These are phyloP conservation scores for Acanthurus tractus DNA, from an alignment of 2,797 vertebrate genomes.

Conservation along the genomic window DNA sequence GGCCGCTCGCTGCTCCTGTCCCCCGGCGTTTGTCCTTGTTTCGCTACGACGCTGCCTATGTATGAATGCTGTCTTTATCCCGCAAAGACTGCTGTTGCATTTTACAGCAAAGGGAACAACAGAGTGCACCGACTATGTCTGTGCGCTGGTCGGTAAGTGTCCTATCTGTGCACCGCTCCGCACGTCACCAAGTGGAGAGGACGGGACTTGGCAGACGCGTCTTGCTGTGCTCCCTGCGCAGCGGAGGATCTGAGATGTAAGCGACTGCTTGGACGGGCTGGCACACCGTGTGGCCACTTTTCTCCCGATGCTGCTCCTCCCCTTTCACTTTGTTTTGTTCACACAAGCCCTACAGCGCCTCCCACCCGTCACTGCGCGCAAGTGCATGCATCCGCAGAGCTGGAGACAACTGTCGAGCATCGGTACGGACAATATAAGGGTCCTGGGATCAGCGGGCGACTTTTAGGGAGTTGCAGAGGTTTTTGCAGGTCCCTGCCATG, in stretches of 20 bases:
- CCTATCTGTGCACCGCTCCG: slow-evolving; percentile 54
- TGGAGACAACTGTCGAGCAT: background rate
- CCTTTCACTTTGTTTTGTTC: slow-evolving; percentile 70
- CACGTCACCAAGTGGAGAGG: slow-evolving; percentile 61
- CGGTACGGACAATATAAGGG: background rate
- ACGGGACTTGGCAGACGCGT: slow-evolving; percentile 69
- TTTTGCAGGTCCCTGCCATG: background rate
- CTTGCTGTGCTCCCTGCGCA: slow-evolving; percentile 60
- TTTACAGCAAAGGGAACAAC: slow-evolving; percentile 59
- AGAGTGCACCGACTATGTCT: slow-evolving; percentile 40
- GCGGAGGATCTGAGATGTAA: slow-evolving; percentile 67
- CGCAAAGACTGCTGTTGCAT: slow-evolving; percentile 74
- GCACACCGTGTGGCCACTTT: slow-evolving; percentile 86
- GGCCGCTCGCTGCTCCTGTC: slow-evolving; percentile 73
- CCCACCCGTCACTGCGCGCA: slow-evolving; percentile 52
- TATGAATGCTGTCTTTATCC: slow-evolving; percentile 76
- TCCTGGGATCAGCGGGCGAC: slow-evolving; percentile 8
- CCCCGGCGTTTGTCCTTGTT: slow-evolving; percentile 79
- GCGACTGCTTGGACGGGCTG: slow-evolving; percentile 76
- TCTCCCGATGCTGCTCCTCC: slow-evolving; percentile 85
- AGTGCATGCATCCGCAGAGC: slow-evolving; percentile 47
- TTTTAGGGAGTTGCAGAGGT: background rate
- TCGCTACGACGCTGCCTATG: slow-evolving; percentile 71
- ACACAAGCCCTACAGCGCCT: slow-evolving; percentile 77
- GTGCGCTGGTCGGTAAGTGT: slow-evolving; percentile 47